These are phyloP conservation scores for Apocrypta bakeri DNA, from an alignment of 1,140 invertebrate species.

Conservation along the genomic window DNA sequence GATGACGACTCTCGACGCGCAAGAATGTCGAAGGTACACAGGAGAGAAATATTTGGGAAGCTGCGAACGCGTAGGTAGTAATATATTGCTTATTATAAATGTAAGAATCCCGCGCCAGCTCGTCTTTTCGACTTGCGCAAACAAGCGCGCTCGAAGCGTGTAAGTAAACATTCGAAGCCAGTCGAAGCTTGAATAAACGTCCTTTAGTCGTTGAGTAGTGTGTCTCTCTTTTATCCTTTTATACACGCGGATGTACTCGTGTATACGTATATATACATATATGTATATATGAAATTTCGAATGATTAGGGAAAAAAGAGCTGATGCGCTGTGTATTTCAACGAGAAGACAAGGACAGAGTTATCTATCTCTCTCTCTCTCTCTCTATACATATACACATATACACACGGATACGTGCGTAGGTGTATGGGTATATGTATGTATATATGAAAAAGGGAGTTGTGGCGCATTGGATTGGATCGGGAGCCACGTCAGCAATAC, in stretches of 20 bases:
- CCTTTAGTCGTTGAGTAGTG: background rate
- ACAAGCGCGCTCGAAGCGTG: slow-evolving; percentile 60
- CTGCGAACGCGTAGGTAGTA: background rate
- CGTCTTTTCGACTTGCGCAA: slow-evolving; percentile 66
- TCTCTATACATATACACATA: too few species aligned
- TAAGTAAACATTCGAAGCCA: slow-evolving; percentile 64
- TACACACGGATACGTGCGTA: too few species aligned
- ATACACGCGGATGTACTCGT: background rate
- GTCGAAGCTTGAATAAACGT: background rate
- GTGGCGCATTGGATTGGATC: slow-evolving; percentile 35
- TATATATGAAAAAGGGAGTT: background rate
- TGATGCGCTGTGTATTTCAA: too few species aligned
- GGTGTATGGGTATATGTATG: background rate
- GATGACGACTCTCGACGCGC: background rate
- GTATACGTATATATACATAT: too few species aligned
- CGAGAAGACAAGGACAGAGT: too few species aligned
- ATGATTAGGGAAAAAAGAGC: too few species aligned
- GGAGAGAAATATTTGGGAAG: background rate
- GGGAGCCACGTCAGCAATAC: slow-evolving; percentile 34
- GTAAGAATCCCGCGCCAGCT: background rate
- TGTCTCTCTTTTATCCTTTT: background rate
- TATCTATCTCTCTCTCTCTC: too few species aligned
- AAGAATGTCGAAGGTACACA: background rate
- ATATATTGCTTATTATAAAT: slow-evolving; percentile 1
- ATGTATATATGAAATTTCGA: too few species aligned